Evolutionary conservation across 2,888 invertebrate species (phyloP).

Genomic region (Mayetiola destructor): DNA sequence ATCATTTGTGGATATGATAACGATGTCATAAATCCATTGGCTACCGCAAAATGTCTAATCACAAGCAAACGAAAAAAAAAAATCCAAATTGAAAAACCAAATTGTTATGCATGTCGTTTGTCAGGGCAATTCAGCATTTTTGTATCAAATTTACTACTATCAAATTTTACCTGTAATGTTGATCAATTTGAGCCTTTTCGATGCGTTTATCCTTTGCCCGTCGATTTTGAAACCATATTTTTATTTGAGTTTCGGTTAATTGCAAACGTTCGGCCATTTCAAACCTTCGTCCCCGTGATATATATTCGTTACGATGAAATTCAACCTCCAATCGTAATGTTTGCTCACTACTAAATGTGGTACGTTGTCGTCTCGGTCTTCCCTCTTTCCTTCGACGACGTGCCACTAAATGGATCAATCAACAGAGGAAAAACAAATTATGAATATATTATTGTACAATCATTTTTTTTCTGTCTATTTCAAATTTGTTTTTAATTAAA

Average conservation of each 20-base stretch:
- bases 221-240: conserved; percentile 88
- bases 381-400: conserved; percentile 74
- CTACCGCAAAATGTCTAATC: conserved; percentile 43
- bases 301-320: conserved; percentile 84
- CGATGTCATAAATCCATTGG: conserved; percentile 41
- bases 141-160: not conserved
- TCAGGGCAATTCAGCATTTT: not conserved
- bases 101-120: not conserved
- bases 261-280: conserved; percentile 57
- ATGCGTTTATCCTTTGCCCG: conserved; percentile 92
- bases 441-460: too few species aligned
- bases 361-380: conserved; percentile 74
- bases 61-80: not conserved
- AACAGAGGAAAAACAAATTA: not conserved
- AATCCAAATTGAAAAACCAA: not conserved
- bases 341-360: conserved; percentile 89
- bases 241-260: conserved; percentile 67
- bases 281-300: conserved; percentile 69
- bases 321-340: conserved; percentile 80
- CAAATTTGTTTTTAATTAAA: too few species aligned
- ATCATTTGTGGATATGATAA: conserved; percentile 14
- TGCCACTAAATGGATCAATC: conserved; percentile 47
- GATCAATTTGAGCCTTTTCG: conserved; percentile 89
- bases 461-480: not conserved
- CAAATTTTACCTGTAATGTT: conserved; percentile 66